Evolutionary conservation across 2,888 invertebrate genomes (phyloP), one percentile per base, ranked within the genome.

Genomic region (Pardosa pseudoannulata): DNA sequence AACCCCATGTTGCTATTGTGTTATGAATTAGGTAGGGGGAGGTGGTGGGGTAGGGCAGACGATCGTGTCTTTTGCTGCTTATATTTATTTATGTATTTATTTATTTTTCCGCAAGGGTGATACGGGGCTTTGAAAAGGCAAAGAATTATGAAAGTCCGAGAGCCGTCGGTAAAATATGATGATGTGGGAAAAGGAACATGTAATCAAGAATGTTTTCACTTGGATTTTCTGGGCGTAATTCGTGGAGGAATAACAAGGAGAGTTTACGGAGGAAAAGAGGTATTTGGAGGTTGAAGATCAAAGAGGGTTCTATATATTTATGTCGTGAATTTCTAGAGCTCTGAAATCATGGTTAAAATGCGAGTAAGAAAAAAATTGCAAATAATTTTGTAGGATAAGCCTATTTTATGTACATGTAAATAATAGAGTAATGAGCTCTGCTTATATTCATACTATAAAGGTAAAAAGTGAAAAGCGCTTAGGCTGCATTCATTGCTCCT

Each of bases 11-110:
- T 27, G 65, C 65, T 62, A 67, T 46, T 31, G 73, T 74, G 74
- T 62, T 73, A 67, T 73, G 83, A 85, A 79, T 78, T 78, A 56
- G 56, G 56, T 56, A 56, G 23, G 23, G 11, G 19, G 56, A 23
- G 23, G 1, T 9, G n/a, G n/a, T 6, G 56, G 23, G 11, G 16
- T 2, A 46, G 16, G 16, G 41, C 16, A n/a, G 41, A 13, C 41
- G 36, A 36, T 36, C 36, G 11, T 36, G 36, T 36, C 36, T 36
- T 36, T 36, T n/a, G 36, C 36, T 36, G 5, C 36, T 11, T 11
- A n/a, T n/a, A n/a, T n/a, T n/a, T n/a, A n/a, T n/a, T 16, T 16
- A 2, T 9, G 9, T 36, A 2, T 16, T 16, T 16, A 6, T 46
- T 16, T 46, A 11, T 46, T 46, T 46, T 46, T 46, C 9, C 36